Percentiles rank a stretch among this genome's conserved stretches.
Evolutionary conservation across 2,888 invertebrate species (phyloP).

Genomic region (Cryptocephalus moraei): DNA sequence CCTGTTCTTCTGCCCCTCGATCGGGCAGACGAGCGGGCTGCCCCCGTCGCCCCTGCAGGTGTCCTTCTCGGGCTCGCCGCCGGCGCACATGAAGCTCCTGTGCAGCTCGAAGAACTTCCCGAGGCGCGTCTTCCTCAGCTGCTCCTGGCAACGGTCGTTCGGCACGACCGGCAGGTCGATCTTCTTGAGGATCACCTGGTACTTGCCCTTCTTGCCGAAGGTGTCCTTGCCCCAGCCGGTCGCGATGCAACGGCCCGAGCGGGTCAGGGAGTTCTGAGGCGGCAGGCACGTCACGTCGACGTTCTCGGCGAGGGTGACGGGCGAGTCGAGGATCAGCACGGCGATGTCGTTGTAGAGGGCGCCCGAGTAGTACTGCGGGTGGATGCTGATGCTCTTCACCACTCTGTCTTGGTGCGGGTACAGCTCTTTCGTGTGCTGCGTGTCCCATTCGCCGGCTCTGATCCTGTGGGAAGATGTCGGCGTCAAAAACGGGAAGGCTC

Average conservation of each 20-base stretch:
- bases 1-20: constrained; percentile 42
- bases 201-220: constrained; percentile 43
- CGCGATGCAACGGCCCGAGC: constrained; percentile 21
- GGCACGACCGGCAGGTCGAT: constrained; percentile 58
- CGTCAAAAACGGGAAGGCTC: constrained; percentile 4
- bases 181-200: constrained; percentile 61
- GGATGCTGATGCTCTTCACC: constrained; percentile 31
- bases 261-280: constrained; percentile 15
- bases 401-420: constrained; percentile 47
- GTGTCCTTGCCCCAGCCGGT: constrained; percentile 32
- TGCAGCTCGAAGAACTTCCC: constrained; percentile 57
- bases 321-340: constrained; percentile 23
- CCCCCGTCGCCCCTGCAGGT: constrained; percentile 48
- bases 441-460: constrained; percentile 78
- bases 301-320: constrained; percentile 23
- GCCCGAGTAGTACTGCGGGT: constrained; percentile 25
- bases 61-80: constrained; percentile 52
- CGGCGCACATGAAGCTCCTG: constrained; percentile 67
- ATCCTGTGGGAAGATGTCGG: constrained; percentile 25
- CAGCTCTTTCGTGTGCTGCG: constrained; percentile 59
- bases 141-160: constrained; percentile 46
- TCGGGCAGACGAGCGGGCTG: constrained; percentile 57
- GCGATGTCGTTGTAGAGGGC: constrained; percentile 31
- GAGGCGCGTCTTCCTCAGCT: constrained; percentile 52
- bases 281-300: constrained; percentile 30